A percentile compares a stretch with the other conserved stretches of the same genome.
These are phyloP conservation scores for Deroptyus accipitrinus DNA, from an alignment of 2,113 vertebrate genomes.

Conservation along the genomic window DNA sequence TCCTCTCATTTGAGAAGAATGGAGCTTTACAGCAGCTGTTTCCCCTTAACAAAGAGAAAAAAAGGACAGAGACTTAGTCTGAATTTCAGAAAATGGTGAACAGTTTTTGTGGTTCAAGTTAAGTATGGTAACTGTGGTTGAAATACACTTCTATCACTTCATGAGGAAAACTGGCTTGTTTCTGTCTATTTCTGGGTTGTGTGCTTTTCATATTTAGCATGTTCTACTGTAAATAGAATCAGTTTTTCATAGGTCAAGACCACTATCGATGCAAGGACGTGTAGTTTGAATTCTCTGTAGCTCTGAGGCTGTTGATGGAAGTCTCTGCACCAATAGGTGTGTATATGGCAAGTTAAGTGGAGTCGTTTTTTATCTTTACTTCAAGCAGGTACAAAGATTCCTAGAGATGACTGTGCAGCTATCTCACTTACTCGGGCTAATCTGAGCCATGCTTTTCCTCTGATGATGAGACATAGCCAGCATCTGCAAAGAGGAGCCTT, in stretches of 20 bases:
- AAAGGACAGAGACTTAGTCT: background rate
- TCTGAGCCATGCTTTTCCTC: background rate
- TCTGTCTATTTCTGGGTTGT: fast-evolving
- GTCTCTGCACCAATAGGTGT: background rate
- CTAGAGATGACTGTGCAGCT: background rate
- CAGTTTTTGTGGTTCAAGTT: background rate
- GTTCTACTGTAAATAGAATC: background rate
- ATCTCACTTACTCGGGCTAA: background rate
- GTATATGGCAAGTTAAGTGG: background rate
- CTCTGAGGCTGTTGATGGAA: background rate
- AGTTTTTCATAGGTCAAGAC: background rate
- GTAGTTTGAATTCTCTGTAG: background rate
- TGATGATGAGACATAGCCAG: background rate
- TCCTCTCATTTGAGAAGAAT: background rate
- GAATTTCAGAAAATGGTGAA: background rate
- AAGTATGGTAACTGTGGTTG: background rate
- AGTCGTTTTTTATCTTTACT: background rate
- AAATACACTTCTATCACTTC: background rate
- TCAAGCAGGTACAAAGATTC: background rate
- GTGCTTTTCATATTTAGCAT: background rate
- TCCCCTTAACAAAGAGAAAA: background rate
- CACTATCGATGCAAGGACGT: fast-evolving
- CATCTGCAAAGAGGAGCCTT: background rate
- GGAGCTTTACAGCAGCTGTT: background rate
- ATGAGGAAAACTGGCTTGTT: background rate